Evolutionary conservation across 2,888 invertebrate species (phyloP).

Genomic region (Allygus modestus): DNA sequence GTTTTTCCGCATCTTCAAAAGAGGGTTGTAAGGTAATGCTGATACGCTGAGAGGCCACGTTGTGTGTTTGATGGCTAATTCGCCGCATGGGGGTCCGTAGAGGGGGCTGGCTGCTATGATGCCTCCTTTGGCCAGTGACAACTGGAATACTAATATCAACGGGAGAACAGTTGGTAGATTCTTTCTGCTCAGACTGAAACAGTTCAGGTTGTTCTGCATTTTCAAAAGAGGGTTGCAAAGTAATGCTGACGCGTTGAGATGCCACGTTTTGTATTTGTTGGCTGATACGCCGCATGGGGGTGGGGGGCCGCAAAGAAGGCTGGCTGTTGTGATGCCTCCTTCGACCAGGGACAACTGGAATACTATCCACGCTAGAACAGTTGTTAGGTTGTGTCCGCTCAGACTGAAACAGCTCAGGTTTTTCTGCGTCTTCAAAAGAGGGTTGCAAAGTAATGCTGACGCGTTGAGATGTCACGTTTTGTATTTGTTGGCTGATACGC

Average conservation of each 20-base stretch:
- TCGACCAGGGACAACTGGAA: too few species aligned
- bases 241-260: neutral
- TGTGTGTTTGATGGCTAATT: neutral
- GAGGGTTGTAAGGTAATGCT: neutral
- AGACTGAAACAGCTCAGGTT: too few species aligned
- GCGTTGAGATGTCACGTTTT: neutral
- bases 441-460: constrained; percentile 9
- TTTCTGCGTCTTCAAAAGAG: neutral
- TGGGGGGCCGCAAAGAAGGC: too few species aligned
- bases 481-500: neutral
- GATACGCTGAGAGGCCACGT: neutral
- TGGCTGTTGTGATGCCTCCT: too few species aligned
- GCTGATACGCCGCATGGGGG: neutral
- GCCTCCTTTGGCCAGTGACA: too few species aligned
- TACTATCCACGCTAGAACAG: too few species aligned
- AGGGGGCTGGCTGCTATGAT: too few species aligned
- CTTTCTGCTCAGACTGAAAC: too few species aligned
- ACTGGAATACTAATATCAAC: too few species aligned
- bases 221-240: neutral
- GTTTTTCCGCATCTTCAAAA: neutral
- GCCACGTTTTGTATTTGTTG: neutral
- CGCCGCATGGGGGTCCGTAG: too few species aligned
- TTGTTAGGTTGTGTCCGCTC: too few species aligned
- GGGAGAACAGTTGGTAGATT: too few species aligned
- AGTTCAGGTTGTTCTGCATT: neutral